phyloP scores from a whole-genome alignment of 2,888 invertebrate genomes.

The Sialis lutaria region DNA sequence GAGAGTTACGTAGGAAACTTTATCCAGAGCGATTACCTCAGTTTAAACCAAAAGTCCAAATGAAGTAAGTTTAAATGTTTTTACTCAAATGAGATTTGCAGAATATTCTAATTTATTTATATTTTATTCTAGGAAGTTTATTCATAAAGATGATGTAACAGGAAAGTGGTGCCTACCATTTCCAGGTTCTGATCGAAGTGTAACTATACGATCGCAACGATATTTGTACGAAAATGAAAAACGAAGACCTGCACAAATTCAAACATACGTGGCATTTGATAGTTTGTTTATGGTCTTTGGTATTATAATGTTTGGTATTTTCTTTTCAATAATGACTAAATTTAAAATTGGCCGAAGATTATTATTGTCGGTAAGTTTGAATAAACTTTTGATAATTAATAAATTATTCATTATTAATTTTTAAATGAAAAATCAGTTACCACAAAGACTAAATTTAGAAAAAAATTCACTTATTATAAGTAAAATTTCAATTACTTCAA shows the following conservation, averaged over 20 bases:
- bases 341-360: slow-evolving; percentile 43
- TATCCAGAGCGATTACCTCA: slow-evolving; percentile 45
- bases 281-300: slow-evolving; percentile 32
- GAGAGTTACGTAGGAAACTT: slow-evolving; percentile 43
- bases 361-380: slow-evolving; percentile 36
- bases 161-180: slow-evolving; percentile 56
- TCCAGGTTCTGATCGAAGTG: slow-evolving; percentile 65
- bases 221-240: slow-evolving; percentile 47
- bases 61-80: slow-evolving; percentile 21
- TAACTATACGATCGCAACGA: slow-evolving; percentile 68
- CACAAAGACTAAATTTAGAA: background rate
- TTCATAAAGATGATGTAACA: slow-evolving; percentile 30
- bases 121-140: slow-evolving; percentile 22
- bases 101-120: slow-evolving; percentile 8
- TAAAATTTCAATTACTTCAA: background rate
- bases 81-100: background rate
- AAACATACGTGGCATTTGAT: slow-evolving; percentile 40
- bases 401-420: background rate
- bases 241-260: slow-evolving; percentile 60
- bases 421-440: too few species aligned
- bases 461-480: too few species aligned
- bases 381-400: background rate
- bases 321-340: slow-evolving; percentile 43
- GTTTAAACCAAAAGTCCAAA: slow-evolving; percentile 39
- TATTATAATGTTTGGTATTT: slow-evolving; percentile 32